Percentiles rank a stretch among this genome's conserved stretches.
Evolutionary conservation across 2,888 invertebrate genomes (phyloP).

Genomic region (Sipha maydis): DNA sequence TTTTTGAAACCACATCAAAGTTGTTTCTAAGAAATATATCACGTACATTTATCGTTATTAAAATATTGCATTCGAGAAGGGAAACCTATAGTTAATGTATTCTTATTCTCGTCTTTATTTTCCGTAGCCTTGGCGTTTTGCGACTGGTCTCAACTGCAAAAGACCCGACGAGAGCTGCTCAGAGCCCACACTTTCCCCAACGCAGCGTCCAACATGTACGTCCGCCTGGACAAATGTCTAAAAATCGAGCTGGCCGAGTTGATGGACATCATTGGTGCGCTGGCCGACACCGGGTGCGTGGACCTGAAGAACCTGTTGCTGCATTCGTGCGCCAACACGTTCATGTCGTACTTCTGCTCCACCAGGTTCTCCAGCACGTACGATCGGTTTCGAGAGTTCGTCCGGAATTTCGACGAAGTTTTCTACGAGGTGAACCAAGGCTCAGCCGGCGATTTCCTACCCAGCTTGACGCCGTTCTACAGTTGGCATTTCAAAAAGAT

Average conservation of each 20-base stretch:
- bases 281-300: conserved; percentile 64
- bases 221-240: conserved; percentile 65
- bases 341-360: conserved; percentile 74
- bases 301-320: conserved; percentile 70
- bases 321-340: conserved; percentile 73
- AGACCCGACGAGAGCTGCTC: conserved; percentile 72
- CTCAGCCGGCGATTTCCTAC: conserved; percentile 75
- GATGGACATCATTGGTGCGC: conserved; percentile 62
- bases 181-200: conserved; percentile 73
- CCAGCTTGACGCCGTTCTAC: conserved; percentile 73
- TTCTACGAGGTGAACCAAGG: conserved; percentile 78
- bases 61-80: not conserved
- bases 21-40: too few relatives aligned
- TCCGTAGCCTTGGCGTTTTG: conserved; percentile 76
- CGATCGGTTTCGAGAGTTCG: conserved; percentile 69
- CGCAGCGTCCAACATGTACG: conserved; percentile 71
- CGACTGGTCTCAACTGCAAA: conserved; percentile 76
- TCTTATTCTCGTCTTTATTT: not conserved
- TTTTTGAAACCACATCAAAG: too few relatives aligned
- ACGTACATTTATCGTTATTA: too few relatives aligned
- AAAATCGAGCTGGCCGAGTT: conserved; percentile 52
- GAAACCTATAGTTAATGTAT: too few relatives aligned
- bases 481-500: conserved; percentile 70
- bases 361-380: conserved; percentile 69
- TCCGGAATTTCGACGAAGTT: conserved; percentile 73